Evolutionary conservation across 2,888 invertebrate species (phyloP), one percentile per base, ranked within the genome.

Genomic region (Ditula angustiorana): DNA sequence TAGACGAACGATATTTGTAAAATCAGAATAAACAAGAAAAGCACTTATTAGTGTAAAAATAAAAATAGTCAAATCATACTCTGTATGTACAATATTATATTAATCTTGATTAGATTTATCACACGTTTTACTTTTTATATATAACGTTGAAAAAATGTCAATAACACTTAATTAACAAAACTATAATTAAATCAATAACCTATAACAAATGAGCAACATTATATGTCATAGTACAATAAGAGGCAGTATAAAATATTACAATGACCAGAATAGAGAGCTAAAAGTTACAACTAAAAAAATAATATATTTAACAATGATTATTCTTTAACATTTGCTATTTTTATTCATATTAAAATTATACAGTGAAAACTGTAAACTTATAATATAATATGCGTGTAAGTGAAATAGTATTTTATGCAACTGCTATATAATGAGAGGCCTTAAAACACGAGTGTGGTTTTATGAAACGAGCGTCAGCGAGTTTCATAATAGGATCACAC

Each of bases 181-280:
- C 26, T 24, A 37, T 47, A 10, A n/a, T 10, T 30, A n/a, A 28
- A 5, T n/a, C n/a, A n/a, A n/a, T n/a, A n/a, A n/a, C n/a, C n/a
- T n/a, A n/a, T n/a, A n/a, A n/a, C n/a, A n/a, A 49, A 19, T 10
- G 49, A 49, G 35, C 37, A 37, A 16, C n/a, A 46, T 21, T 56
- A 10, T 16, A 7, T 28, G 11, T 26, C 10, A 47, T 24, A 24
- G 28, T 57, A 30, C n/a, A 24, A 50, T 46, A 46, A 8, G 35
- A 35, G 23, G 37, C 28, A 57, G 56, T 59, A 53, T 62, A 62
- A 47, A 19, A 41, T 41, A 57, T 60, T 57, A 56, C 46, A 60
- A 71, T 74, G 71, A 75, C 74, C 75, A 75, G 77, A 76, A 74
- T 66, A 74, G 71, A 76, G 67, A 70, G 67, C 70, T 19, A n/a